phyloP scores from a whole-genome alignment of 2,888 invertebrate species.

The Atethmia centrago region DNA sequence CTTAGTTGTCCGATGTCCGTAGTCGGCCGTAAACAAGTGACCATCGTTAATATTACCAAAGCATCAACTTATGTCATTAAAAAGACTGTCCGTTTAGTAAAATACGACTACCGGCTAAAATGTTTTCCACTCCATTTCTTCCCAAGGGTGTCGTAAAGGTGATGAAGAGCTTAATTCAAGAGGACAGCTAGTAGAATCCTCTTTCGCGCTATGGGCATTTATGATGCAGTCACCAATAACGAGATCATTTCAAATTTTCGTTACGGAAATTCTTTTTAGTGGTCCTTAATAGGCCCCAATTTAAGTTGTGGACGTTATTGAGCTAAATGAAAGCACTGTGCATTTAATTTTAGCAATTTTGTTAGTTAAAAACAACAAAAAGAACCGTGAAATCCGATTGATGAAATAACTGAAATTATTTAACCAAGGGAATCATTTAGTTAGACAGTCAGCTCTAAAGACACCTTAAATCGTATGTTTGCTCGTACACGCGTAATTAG shows the following conservation, averaged over 20 bases:
- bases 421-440: conserved; percentile 9
- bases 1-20: neutral
- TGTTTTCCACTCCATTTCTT: conserved; percentile 21
- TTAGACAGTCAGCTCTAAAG: conserved; percentile 7
- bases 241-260: neutral
- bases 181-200: conserved; percentile 8
- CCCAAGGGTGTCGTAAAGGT: conserved; percentile 22
- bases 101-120: neutral
- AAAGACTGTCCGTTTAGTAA: conserved; percentile 10
- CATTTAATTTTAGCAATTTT: neutral
- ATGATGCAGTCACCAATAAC: neutral
- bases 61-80: neutral
- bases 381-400: neutral
- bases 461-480: conserved; percentile 10
- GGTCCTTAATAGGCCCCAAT: neutral
- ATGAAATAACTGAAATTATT: conserved; percentile 1
- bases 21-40: neutral
- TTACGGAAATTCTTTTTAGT: neutral
- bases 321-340: neutral
- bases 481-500: conserved; percentile 32
- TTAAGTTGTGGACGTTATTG: neutral
- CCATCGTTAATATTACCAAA: neutral
- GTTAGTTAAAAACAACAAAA: no score
- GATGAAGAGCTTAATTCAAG: conserved; percentile 43
- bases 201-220: neutral